Evolutionary conservation across 2,797 vertebrate genomes (phyloP).

Genomic region (Apogon talboti): DNA sequence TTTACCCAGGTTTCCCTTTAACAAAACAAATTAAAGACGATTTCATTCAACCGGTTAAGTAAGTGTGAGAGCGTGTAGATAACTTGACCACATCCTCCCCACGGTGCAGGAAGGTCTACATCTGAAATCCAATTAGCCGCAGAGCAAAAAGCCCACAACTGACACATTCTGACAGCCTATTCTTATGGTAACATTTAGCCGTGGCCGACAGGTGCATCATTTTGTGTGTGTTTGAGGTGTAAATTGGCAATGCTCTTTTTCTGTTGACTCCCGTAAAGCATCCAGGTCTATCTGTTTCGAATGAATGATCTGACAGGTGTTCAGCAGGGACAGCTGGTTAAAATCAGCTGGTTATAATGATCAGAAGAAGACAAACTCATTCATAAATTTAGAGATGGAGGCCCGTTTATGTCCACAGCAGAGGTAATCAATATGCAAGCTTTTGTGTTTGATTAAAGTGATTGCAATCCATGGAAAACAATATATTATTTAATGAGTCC

Average conservation of each 20-base stretch:
- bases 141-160: constrained; percentile 43
- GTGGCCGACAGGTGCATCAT: constrained; percentile 39
- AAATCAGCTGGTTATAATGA: constrained; percentile 25
- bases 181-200: constrained; percentile 64
- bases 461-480: constrained; percentile 21
- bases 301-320: constrained; percentile 43
- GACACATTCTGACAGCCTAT: constrained; percentile 55
- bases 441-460: constrained; percentile 26
- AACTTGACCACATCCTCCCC: constrained; percentile 32
- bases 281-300: constrained; percentile 26
- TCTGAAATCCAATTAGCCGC: constrained; percentile 68
- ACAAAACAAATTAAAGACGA: constrained; percentile 40
- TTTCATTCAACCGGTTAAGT: constrained; percentile 27
- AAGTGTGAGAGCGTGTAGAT: constrained; percentile 26
- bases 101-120: constrained; percentile 33
- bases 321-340: constrained; percentile 20
- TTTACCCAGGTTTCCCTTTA: background rate
- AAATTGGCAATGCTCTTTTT: constrained; percentile 43
- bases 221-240: constrained; percentile 30
- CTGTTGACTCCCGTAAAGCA: constrained; percentile 44
- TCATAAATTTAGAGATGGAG: constrained; percentile 18
- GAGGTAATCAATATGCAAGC: background rate
- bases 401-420: constrained; percentile 20
- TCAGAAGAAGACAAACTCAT: constrained; percentile 3
- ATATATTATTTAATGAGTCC: constrained; percentile 10